These are phyloP conservation scores for Paralvinella palmiformis DNA, from an alignment of 1,140 invertebrate species.

Conservation along the genomic window DNA sequence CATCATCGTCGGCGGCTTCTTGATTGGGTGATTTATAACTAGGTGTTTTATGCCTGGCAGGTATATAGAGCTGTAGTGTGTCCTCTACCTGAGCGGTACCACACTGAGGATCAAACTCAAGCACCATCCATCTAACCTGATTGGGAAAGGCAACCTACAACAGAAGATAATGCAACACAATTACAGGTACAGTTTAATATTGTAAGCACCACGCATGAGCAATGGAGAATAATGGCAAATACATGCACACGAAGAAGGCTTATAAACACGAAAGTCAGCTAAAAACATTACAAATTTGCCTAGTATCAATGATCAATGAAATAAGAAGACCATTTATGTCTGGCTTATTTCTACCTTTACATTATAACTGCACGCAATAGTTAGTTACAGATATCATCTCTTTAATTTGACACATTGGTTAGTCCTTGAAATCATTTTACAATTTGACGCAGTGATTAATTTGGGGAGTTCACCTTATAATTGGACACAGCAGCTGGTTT, in stretches of 20 bases:
- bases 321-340: too few relatives aligned
- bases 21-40: slow-evolving; percentile 18
- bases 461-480: slow-evolving; percentile 61
- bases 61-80: slow-evolving; percentile 78
- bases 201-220: not conserved
- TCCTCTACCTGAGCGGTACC: slow-evolving; percentile 91
- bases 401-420: too few relatives aligned
- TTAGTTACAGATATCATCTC: too few relatives aligned
- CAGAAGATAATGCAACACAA: slow-evolving; percentile 19
- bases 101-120: slow-evolving; percentile 90
- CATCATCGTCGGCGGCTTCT: slow-evolving; percentile 26
- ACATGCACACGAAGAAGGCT: too few relatives aligned
- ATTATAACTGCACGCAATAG: too few relatives aligned
- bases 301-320: too few relatives aligned
- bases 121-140: slow-evolving; percentile 79
- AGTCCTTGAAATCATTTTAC: too few relatives aligned
- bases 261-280: too few relatives aligned
- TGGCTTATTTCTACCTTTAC: too few relatives aligned
- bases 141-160: slow-evolving; percentile 78
- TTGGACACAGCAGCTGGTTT: slow-evolving; percentile 80
- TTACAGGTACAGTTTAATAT: not conserved
- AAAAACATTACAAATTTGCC: too few relatives aligned
- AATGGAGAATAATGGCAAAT: too few relatives aligned
- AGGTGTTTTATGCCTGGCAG: slow-evolving; percentile 35
- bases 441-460: too few relatives aligned